Evolutionary conservation across 2,797 vertebrate genomes (phyloP), one percentile per base, ranked within the genome.

Genomic region (Hemibagrus guttatus): DNA sequence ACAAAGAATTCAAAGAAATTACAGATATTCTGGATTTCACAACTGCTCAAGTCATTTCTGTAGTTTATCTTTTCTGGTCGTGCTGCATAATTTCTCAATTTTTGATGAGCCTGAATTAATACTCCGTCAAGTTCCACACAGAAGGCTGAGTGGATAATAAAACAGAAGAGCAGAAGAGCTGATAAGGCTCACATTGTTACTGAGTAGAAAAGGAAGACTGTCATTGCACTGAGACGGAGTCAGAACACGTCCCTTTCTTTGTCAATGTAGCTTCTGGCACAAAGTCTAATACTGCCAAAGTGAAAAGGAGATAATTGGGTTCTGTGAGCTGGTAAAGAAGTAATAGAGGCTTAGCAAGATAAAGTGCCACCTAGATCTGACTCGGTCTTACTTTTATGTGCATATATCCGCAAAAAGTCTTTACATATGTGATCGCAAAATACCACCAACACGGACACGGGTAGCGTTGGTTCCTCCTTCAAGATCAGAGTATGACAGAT

Each of bases 401-500:
- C 78, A 74, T 76, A 21, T 75, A 74, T 39, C 26, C 11, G 39
- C n/a, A 17, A 28, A 76, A 83, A 54, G 13, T 12, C 58, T 35
- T 46, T 63, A 81, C 46, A 46, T n/a, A 39, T 59, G 56, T 31
- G 56, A 54, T 66, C 31, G 16, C 21, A 28, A 69, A 79, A 68
- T 42, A 49, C 61, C 49, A 61, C 61, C 61, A 81, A 66, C 56
- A 85, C 19, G 21, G 31, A 86, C 19, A 26, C 26, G 64, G 80
- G 26, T 31, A 31, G 63, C 52, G 28, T 28, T n/a, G 85, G 68
- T 72, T 83, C 71, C 75, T 88, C 49, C 35, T 68, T 64, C 23
- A 63, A 69, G 71, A 81, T 84, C 75, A 76, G 86, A 6, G 31
- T 3, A 59, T 85, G 87, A 87, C 89, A 90, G 89, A 90, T 90